Conservation (phyloP, 2,888 invertebrate species). For the Colostygia pectinataria region DNA sequence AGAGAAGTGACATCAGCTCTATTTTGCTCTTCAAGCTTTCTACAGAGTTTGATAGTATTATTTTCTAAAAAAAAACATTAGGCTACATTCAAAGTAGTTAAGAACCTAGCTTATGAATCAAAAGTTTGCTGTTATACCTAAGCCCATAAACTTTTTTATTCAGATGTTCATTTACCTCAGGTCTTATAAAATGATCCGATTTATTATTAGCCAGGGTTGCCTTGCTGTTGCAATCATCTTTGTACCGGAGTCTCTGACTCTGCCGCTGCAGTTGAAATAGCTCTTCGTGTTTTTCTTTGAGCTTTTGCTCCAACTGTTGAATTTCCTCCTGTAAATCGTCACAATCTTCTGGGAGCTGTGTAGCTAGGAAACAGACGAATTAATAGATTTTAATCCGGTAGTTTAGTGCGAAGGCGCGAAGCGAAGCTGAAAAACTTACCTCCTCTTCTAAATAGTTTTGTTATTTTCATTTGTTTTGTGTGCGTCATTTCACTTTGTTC, state of each 20-base stretch:
- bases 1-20: slow-evolving; percentile 58
- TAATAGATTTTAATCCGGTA: too few relatives aligned
- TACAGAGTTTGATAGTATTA: slow-evolving; percentile 54
- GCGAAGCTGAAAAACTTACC: slow-evolving; percentile 40
- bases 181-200: slow-evolving; percentile 50
- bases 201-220: slow-evolving; percentile 41
- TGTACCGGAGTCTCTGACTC: slow-evolving; percentile 37
- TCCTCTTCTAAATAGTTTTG: slow-evolving; percentile 58
- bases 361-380: slow-evolving; percentile 28
- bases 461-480: slow-evolving; percentile 60
- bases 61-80: slow-evolving; percentile 64
- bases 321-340: slow-evolving; percentile 60
- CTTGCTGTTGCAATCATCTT: slow-evolving; percentile 32
- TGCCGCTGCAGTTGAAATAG: slow-evolving; percentile 62
- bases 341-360: slow-evolving; percentile 49
- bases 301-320: slow-evolving; percentile 48
- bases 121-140: too few relatives aligned
- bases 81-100: too few relatives aligned
- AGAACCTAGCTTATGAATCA: too few relatives aligned
- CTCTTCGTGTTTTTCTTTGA: slow-evolving; percentile 58
- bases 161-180: slow-evolving; percentile 48
- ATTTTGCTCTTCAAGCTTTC: slow-evolving; percentile 48
- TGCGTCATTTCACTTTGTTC: slow-evolving; percentile 43
- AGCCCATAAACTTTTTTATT: too few relatives aligned
- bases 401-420: too few relatives aligned